phyloP scores from a whole-genome alignment of 2,888 invertebrate species.

The Apomyelois bistriatella region DNA sequence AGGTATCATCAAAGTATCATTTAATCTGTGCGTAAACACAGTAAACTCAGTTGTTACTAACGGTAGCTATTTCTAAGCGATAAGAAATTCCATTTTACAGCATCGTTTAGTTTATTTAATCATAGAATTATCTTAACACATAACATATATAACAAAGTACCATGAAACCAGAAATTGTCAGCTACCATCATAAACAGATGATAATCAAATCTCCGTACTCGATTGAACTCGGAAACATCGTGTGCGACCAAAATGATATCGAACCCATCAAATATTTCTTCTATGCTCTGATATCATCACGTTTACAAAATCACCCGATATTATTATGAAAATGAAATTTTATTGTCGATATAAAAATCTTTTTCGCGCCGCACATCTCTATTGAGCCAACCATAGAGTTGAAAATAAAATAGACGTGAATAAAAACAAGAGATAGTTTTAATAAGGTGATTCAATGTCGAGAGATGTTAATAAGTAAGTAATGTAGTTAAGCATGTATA shows the following conservation, averaged over 20 bases:
- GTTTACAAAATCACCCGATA: slow-evolving; percentile 50
- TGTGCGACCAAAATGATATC: slow-evolving; percentile 55
- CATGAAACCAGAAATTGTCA: slow-evolving; percentile 24
- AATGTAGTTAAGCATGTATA: slow-evolving; percentile 63
- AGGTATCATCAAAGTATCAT: too few species aligned
- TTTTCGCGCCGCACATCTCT: slow-evolving; percentile 2
- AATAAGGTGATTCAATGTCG: slow-evolving; percentile 36
- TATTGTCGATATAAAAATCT: slow-evolving; percentile 46
- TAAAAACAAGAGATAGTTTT: slow-evolving; percentile 21
- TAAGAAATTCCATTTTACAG: slow-evolving; percentile 2
- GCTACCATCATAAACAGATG: slow-evolving; percentile 28
- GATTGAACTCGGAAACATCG: slow-evolving; percentile 54
- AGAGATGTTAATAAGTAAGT: slow-evolving; percentile 47
- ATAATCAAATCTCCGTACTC: slow-evolving; percentile 31
- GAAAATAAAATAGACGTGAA: not conserved
- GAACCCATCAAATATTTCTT: slow-evolving; percentile 41
- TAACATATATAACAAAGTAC: slow-evolving; percentile 17
- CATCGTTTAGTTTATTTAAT: slow-evolving; percentile 19
- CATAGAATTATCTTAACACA: slow-evolving; percentile 24
- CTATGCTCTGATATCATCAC: slow-evolving; percentile 55
- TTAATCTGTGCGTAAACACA: not conserved
- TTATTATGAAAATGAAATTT: slow-evolving; percentile 58
- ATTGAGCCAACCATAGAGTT: slow-evolving; percentile 11
- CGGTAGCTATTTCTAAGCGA: slow-evolving; percentile 20
- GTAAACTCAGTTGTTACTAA: not conserved